Evolutionary conservation across 2,797 vertebrate species (phyloP), one percentile per base, ranked within the genome.

Genomic region (Acestrorhynchus altus): DNA sequence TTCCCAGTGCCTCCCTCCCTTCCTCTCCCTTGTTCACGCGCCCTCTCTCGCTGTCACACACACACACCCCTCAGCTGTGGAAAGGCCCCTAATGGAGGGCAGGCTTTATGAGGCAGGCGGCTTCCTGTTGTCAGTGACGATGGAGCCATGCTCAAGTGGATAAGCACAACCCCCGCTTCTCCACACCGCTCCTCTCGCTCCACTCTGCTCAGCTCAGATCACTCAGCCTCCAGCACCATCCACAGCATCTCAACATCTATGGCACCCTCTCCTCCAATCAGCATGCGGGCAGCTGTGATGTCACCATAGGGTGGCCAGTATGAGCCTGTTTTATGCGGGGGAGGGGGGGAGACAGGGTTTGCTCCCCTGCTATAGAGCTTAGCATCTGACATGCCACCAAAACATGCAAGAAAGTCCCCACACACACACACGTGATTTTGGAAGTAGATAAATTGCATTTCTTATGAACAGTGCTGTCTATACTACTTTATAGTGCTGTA

Each of bases 191-290:
- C 6, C 49, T 2, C 31, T 35, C 31, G 6, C n/a, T n/a, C n/a
- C n/a, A n/a, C n/a, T n/a, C n/a, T n/a, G n/a, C n/a, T n/a, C n/a
- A n/a, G 31, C 31, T 35, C 31, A 35, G n/a, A 18, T 52, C 52
- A 2, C 54, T 87, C 91, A 87, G 86, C 85, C 86, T 90, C 82
- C 57, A 88, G 85, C 91, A 91, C 92, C 89, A 85, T 87, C 88
- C 54, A 86, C 84, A 80, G 88, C 87, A 89, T 87, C 86, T 83
- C 84, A 89, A 88, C 87, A 90, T 93, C 88, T 83, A 87, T 89
- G 87, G 87, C 60, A 49, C 73, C 73, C 82, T 82, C 86, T 81
- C 83, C 84, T 87, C 92, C 94, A 95, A 93, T 95, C 93, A 78
- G 81, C 72, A 83, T 1, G 16, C 42, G 2, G 86, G 88, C 87